These are phyloP conservation scores for Nibea coibor DNA, from an alignment of 2,113 vertebrate species.

Conservation along the genomic window DNA sequence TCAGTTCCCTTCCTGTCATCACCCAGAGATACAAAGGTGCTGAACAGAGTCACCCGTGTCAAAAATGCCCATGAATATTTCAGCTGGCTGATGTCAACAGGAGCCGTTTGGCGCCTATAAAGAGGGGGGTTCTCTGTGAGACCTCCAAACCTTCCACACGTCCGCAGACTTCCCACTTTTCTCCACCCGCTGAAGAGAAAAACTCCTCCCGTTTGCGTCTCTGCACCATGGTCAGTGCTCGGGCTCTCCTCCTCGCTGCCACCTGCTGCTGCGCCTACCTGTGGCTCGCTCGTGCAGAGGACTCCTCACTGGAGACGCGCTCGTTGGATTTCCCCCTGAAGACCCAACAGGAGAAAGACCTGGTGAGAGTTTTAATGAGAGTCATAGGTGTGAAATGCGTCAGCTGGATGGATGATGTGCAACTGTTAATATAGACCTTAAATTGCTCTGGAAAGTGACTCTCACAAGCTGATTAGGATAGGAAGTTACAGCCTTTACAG, in stretches of 20 bases:
- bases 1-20: conserved; percentile 26
- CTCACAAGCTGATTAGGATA: neutral
- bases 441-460: neutral
- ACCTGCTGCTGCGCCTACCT: conserved; percentile 72
- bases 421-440: too few relatives aligned
- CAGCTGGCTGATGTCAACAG: conserved; percentile 72
- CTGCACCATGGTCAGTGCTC: conserved; percentile 73
- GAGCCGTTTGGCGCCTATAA: conserved; percentile 55
- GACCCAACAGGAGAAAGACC: conserved; percentile 77
- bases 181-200: conserved; percentile 20
- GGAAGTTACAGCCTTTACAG: neutral
- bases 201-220: conserved; percentile 6
- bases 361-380: conserved; percentile 62
- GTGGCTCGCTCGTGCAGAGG: conserved; percentile 55
- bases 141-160: conserved; percentile 6
- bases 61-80: conserved; percentile 74
- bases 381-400: neutral
- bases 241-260: conserved; percentile 60
- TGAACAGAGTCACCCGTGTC: conserved; percentile 30
- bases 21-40: conserved; percentile 47
- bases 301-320: conserved; percentile 75
- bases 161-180: neutral
- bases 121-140: conserved; percentile 11
- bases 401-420: too few relatives aligned
- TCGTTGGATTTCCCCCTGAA: conserved; percentile 74